A percentile compares a stretch with the other conserved stretches of the same genome.
Conservation (phyloP, 2,797 vertebrate species). For the Danio albolineatus region DNA sequence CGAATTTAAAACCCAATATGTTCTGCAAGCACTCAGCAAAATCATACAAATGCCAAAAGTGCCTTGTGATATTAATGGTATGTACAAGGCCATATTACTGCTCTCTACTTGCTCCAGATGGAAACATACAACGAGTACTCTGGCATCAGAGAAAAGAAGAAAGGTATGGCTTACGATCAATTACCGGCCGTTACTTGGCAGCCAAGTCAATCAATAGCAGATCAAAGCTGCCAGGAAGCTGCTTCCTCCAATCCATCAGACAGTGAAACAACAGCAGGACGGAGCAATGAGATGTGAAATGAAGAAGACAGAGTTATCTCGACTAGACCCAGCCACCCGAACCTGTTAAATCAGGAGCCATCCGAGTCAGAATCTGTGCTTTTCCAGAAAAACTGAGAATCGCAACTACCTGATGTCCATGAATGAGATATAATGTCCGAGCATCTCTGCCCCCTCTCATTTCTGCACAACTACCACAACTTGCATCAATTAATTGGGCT, state of each 20-base stretch:
- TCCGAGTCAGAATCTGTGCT: no score
- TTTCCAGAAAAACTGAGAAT: no score
- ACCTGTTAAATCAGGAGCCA: not conserved
- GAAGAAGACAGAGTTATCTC: slow-evolving; percentile 64
- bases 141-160: not conserved
- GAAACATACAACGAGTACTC: not conserved
- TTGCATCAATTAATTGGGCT: no score
- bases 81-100: slow-evolving; percentile 5
- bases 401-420: no score
- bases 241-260: slow-evolving; percentile 69
- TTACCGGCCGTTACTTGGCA: slow-evolving; percentile 70
- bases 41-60: slow-evolving; percentile 2
- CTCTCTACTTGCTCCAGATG: not conserved
- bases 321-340: slow-evolving; percentile 49
- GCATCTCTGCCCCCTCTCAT: no score
- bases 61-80: not conserved
- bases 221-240: slow-evolving; percentile 74
- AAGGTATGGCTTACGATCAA: slow-evolving; percentile 65
- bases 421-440: no score
- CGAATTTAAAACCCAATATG: not conserved
- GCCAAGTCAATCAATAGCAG: slow-evolving; percentile 74
- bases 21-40: slow-evolving; percentile 1
- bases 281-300: slow-evolving; percentile 65
- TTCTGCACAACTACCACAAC: no score
- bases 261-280: slow-evolving; percentile 51